Conservation (phyloP, 1,140 invertebrate genomes). For the Alviniconcha marisindica region DNA sequence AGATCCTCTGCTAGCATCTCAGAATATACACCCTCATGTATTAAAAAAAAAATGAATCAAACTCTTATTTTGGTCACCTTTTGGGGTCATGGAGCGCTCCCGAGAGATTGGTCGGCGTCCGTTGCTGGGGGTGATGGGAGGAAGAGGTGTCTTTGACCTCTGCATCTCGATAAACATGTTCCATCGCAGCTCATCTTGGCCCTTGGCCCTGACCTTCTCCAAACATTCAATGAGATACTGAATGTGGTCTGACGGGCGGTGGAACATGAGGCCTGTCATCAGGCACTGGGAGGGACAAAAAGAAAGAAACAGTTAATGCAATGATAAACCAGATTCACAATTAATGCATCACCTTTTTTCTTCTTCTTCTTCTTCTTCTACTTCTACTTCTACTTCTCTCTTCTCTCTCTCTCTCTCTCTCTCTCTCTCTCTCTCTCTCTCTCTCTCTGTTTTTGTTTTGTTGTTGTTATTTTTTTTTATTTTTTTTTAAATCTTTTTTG, state of each 20-base stretch:
- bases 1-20: too few species aligned
- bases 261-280: conserved; percentile 76
- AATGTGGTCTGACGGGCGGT: conserved; percentile 74
- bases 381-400: background rate
- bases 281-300: conserved; percentile 65
- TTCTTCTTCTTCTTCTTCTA: too few species aligned
- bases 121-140: conserved; percentile 67
- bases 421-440: too few species aligned
- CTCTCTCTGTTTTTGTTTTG: too few species aligned
- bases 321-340: background rate
- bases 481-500: too few species aligned
- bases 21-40: too few species aligned
- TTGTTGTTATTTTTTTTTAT: too few species aligned
- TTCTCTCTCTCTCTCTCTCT: too few species aligned
- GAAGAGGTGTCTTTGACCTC: conserved; percentile 68
- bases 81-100: conserved; percentile 25
- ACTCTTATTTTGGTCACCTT: too few species aligned
- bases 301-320: background rate
- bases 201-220: conserved; percentile 68
- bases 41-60: too few species aligned
- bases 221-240: conserved; percentile 73
- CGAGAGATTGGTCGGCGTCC: conserved; percentile 51
- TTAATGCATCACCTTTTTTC: too few species aligned
- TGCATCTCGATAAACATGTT: conserved; percentile 71
- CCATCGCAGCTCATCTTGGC: conserved; percentile 68